Base-by-base conservation (phyloP, 2,797 vertebrate genomes). In the Ispidina lecontei region DNA sequence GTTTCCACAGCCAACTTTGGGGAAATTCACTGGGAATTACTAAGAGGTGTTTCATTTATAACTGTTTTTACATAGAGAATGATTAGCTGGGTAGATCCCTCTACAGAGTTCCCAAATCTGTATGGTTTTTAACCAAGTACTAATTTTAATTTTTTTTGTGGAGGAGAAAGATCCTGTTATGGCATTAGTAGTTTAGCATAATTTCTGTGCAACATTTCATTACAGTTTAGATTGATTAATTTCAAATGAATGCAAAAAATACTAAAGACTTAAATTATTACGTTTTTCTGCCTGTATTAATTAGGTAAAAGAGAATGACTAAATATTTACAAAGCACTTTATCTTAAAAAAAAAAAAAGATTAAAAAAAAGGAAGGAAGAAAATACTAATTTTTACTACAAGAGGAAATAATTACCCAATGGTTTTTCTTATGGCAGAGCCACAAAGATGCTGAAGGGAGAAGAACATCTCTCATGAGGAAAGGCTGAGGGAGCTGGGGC, bases 141-240 rank as follows among this genome's bases (percentile, higher is more conserved):
- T 52, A 86, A 28, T 39, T 79, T 51, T 69, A 54, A 65, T 60
- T 91, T 64, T 35, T 82, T 87, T 91, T 55, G 19, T 72, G 84
- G 78, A 73, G 81, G 46, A 93, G 17, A 47, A 68, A 14, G 69
- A 26, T 77, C 44, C 63, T 92, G 47, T 73, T 91, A 41, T 41
- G 92, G 33, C 60, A 58, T 81, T 89, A 88, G n/a, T 46, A 92
- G 89, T 96, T 96, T 97, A 96, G 65, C 86, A 92, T 96, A 93
- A 89, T 90, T 96, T 89, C 69, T 90, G 11, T 73, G 87, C 90
- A 69, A 81, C 43, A 85, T 81, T 81, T 6, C 75, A 77, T 91
- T 93, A 51, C 51, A 91, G 33, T 92, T 94, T 75, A 94, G 73
- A 80, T 75, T 70, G 20, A 87, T 95, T 80, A 75, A 60, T 83